Conservation (phyloP, 2,113 vertebrate species). For the Equus przewalskii region DNA sequence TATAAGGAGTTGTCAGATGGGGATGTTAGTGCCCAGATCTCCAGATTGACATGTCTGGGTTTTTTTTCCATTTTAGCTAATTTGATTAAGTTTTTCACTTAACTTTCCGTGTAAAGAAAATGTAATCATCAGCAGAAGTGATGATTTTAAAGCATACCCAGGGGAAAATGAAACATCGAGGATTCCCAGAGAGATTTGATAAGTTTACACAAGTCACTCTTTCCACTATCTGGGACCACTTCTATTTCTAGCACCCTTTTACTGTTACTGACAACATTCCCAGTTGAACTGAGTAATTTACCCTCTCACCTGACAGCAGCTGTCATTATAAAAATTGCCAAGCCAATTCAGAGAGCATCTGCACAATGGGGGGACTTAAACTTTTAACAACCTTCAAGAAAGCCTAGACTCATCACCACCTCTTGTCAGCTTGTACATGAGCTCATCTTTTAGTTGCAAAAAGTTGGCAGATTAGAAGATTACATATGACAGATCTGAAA, state of each 20-base stretch:
- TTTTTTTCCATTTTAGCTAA: background rate
- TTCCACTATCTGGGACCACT: conserved; percentile 60
- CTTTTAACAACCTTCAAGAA: conserved; percentile 84
- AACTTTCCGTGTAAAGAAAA: conserved; percentile 37
- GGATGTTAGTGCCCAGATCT: background rate
- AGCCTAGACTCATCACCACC: conserved; percentile 83
- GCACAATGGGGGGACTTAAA: conserved; percentile 81
- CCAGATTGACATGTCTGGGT: background rate
- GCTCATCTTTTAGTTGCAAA: conserved; percentile 85
- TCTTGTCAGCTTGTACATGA: conserved; percentile 86
- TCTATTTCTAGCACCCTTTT: conserved; percentile 69
- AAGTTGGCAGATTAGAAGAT: conserved; percentile 88
- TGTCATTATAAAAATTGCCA: conserved; percentile 87
- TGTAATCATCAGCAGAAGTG: background rate
- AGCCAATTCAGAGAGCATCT: conserved; percentile 84
- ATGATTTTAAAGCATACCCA: background rate
- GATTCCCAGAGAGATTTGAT: background rate
- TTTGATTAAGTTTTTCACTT: conserved; percentile 15
- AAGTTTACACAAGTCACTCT: conserved; percentile 61
- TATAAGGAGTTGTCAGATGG: background rate
- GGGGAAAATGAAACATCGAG: background rate
- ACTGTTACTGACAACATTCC: conserved; percentile 82
- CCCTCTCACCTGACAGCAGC: conserved; percentile 86
- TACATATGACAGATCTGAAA: conserved; percentile 88
- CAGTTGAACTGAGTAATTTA: conserved; percentile 84